Conservation (phyloP, 2,113 vertebrate species). For the Echinops telfairi region DNA sequence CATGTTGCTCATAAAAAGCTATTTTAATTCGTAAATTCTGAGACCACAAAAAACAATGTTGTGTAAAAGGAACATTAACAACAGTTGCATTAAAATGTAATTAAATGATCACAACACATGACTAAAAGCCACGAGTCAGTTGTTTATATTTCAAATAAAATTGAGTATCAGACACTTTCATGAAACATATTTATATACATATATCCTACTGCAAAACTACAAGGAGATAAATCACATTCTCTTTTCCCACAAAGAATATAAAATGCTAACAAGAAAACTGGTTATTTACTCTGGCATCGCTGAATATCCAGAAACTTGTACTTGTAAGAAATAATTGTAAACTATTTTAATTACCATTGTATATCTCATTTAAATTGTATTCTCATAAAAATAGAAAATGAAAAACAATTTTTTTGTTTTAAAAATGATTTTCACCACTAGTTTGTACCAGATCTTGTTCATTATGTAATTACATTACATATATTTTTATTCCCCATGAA, state of each 20-base stretch:
- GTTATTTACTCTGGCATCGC: slow-evolving; percentile 37
- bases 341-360: slow-evolving; percentile 23
- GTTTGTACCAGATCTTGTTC: neutral
- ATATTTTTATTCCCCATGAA: slow-evolving; percentile 50
- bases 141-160: slow-evolving; percentile 64
- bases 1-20: neutral
- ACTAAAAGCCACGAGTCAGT: slow-evolving; percentile 1
- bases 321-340: slow-evolving; percentile 22
- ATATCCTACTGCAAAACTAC: slow-evolving; percentile 28
- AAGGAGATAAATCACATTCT: slow-evolving; percentile 36
- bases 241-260: slow-evolving; percentile 11
- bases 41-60: slow-evolving; percentile 22
- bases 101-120: neutral
- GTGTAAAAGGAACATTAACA: slow-evolving; percentile 20
- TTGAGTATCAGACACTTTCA: slow-evolving; percentile 32
- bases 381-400: slow-evolving; percentile 21
- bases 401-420: slow-evolving; percentile 40
- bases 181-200: slow-evolving; percentile 44
- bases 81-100: neutral
- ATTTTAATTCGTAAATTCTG: slow-evolving; percentile 16
- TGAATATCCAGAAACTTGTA: slow-evolving; percentile 52
- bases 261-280: slow-evolving; percentile 2
- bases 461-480: neutral
- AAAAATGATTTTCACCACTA: slow-evolving; percentile 16
- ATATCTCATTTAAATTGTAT: slow-evolving; percentile 46